phyloP scores from a whole-genome alignment of 2,888 invertebrate species.

The Drosophila hamatofila region DNA sequence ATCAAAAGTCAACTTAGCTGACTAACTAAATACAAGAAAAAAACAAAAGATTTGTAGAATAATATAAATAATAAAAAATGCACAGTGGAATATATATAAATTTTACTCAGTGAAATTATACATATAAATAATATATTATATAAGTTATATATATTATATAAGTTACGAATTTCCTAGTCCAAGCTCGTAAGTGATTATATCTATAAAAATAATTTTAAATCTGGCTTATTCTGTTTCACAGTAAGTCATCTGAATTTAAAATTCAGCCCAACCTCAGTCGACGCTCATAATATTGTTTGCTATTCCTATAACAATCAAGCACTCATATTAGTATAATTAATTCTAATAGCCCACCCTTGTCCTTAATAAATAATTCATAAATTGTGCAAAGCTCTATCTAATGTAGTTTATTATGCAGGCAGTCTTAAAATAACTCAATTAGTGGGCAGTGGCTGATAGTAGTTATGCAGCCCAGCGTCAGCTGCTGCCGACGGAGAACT shows the following conservation, averaged over 20 bases:
- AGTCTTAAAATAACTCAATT: conserved; percentile 10
- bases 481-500: background rate
- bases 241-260: background rate
- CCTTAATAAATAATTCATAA: conserved; percentile 9
- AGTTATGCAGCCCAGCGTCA: conserved; percentile 10
- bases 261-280: background rate
- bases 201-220: background rate
- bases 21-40: no score
- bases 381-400: conserved; percentile 1
- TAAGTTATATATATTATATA: no score
- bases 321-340: background rate
- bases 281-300: background rate
- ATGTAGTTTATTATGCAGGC: conserved; percentile 1
- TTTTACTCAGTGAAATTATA: background rate
- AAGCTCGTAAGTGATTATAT: background rate
- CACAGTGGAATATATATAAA: no score
- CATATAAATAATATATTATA: no score
- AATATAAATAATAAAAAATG: no score
- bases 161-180: background rate
- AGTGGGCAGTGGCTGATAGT: conserved; percentile 3
- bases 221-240: background rate
- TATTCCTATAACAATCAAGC: background rate
- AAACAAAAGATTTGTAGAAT: no score
- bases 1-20: background rate
- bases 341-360: background rate